phyloP scores from a whole-genome alignment of 2,113 vertebrate genomes.

The Eleginops maclovinus region DNA sequence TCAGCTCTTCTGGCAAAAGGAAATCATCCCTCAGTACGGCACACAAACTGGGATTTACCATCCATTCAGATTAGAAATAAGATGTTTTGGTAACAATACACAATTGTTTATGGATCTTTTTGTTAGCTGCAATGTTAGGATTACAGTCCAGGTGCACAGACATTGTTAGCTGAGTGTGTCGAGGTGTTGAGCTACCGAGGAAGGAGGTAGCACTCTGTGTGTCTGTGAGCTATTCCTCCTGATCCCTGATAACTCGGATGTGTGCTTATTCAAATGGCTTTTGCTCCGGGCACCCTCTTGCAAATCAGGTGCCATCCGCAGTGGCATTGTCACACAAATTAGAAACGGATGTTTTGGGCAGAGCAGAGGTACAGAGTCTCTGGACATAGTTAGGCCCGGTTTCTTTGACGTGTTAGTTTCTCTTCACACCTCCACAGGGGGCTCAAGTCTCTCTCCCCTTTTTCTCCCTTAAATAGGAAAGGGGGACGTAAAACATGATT shows the following conservation, averaged over 20 bases:
- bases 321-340: constrained; percentile 84
- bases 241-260: constrained; percentile 80
- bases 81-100: constrained; percentile 61
- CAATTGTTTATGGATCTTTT: constrained; percentile 57
- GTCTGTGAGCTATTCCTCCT: constrained; percentile 71
- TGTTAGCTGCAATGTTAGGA: constrained; percentile 58
- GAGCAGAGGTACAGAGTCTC: constrained; percentile 60
- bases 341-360: constrained; percentile 80
- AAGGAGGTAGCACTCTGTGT: constrained; percentile 59
- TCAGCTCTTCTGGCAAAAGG: constrained; percentile 77
- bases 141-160: constrained; percentile 70
- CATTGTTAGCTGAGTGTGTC: constrained; percentile 58
- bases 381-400: constrained; percentile 60
- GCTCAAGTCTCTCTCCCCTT: constrained; percentile 50
- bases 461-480: constrained; percentile 42
- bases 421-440: constrained; percentile 51
- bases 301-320: constrained; percentile 83
- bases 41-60: constrained; percentile 68
- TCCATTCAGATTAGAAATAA: constrained; percentile 70
- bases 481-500: constrained; percentile 65
- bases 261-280: constrained; percentile 84
- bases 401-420: constrained; percentile 60
- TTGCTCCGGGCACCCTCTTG: constrained; percentile 81
- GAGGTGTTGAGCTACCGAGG: constrained; percentile 60
- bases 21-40: constrained; percentile 72